Evolutionary conservation across 1,140 invertebrate genomes (phyloP).

Genomic region (Solen grandis): DNA sequence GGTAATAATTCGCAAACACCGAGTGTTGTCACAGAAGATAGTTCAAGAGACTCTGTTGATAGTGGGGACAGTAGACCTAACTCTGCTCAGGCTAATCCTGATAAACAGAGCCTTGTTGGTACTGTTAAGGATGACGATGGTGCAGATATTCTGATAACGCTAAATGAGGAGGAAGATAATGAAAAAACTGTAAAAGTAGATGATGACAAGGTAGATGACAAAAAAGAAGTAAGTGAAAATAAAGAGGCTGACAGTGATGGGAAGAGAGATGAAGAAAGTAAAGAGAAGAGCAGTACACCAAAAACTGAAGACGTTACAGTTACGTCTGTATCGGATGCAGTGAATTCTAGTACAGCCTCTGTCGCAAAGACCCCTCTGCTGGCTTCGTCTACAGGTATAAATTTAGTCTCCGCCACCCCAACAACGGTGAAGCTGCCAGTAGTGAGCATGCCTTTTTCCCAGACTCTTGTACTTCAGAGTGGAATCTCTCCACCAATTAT

Average conservation of each 20-base stretch:
- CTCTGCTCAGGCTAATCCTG: too few species aligned
- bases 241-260: conserved; percentile 54
- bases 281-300: conserved; percentile 71
- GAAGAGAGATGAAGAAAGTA: conserved; percentile 64
- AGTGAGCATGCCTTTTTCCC: background rate
- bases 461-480: background rate
- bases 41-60: conserved; percentile 21
- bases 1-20: background rate
- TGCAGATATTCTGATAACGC: conserved; percentile 63
- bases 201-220: conserved; percentile 44
- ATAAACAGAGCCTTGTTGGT: too few species aligned
- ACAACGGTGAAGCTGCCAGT: background rate
- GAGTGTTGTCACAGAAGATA: conserved; percentile 18
- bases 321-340: background rate
- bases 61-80: conserved; percentile 34
- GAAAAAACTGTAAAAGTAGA: conserved; percentile 51
- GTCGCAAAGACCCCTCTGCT: conserved; percentile 11
- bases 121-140: conserved; percentile 64
- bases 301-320: background rate
- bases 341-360: background rate
- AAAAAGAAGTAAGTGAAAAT: conserved; percentile 51
- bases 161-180: conserved; percentile 62
- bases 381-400: background rate
- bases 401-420: background rate
- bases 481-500: conserved; percentile 9